Conservation (phyloP, 2,888 invertebrate genomes). For the Marasmarcha lunaedactyla region DNA sequence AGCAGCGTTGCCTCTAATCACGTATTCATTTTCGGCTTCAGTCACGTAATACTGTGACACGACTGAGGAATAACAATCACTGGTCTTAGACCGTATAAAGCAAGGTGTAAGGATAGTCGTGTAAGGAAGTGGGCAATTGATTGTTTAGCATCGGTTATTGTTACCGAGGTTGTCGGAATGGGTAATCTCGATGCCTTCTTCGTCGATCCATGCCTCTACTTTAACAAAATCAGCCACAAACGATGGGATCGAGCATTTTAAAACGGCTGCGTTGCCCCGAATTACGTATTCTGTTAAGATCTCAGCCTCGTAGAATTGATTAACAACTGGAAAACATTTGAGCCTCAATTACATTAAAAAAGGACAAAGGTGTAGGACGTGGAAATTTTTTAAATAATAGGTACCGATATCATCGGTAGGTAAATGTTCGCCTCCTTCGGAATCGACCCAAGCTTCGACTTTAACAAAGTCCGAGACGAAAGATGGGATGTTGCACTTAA, state of each 20-base stretch:
- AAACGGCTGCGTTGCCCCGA: conserved; percentile 86
- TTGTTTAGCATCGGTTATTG: conserved; percentile 33
- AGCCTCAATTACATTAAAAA: conserved; percentile 3
- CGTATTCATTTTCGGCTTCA: conserved; percentile 94
- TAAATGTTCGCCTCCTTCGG: conserved; percentile 77
- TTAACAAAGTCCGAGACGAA: conserved; percentile 92
- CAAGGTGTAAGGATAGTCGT: conserved; percentile 33
- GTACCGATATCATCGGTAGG: conserved; percentile 81
- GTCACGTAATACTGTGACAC: conserved; percentile 91
- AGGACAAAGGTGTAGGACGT: conserved; percentile 3
- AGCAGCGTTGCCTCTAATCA: conserved; percentile 91
- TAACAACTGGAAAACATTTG: conserved; percentile 66
- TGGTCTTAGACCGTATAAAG: conserved; percentile 31
- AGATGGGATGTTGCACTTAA: conserved; percentile 91
- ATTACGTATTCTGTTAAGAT: conserved; percentile 92
- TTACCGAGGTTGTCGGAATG: conserved; percentile 81
- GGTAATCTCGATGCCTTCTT: conserved; percentile 75
- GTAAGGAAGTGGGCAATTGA: conserved; percentile 32
- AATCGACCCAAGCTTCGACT: conserved; percentile 85
- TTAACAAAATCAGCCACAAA: conserved; percentile 93
- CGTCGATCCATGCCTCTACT: conserved; percentile 85
- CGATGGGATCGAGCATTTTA: conserved; percentile 91
- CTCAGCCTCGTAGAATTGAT: conserved; percentile 91
- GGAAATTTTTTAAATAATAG: neutral
- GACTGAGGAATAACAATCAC: conserved; percentile 73